Conservation (phyloP, 2,797 vertebrate genomes). For the Catostomus latipinnis region DNA sequence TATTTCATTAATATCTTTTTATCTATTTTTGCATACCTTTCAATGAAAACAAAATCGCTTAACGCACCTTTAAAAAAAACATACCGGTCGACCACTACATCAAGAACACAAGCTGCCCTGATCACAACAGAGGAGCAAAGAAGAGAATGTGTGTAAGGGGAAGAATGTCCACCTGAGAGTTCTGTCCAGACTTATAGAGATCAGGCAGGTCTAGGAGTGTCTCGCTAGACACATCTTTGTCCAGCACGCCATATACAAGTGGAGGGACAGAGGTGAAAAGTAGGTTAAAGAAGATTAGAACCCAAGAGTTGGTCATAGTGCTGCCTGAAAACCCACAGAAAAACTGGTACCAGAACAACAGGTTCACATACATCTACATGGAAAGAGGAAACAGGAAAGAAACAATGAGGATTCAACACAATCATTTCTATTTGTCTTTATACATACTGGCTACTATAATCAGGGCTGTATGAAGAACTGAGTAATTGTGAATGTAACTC, state of each 20-base stretch:
- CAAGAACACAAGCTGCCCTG: too few relatives aligned
- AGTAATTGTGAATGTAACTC: conserved; percentile 57
- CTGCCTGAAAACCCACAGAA: conserved; percentile 96
- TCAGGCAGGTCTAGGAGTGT: conserved; percentile 82
- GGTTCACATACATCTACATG: conserved; percentile 90
- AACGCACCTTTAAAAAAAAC: too few relatives aligned
- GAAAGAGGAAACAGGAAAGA: conserved; percentile 34
- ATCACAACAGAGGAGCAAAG: not conserved
- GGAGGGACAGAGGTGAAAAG: conserved; percentile 93
- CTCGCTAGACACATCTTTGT: conserved; percentile 83
- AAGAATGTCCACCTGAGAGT: conserved; percentile 78
- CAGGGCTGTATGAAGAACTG: too few relatives aligned
- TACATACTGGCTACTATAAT: not conserved
- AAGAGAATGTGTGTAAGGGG: not conserved
- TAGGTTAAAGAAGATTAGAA: conserved; percentile 95
- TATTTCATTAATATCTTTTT: too few relatives aligned
- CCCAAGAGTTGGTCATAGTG: conserved; percentile 94
- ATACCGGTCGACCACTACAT: too few relatives aligned
- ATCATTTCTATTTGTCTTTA: not conserved
- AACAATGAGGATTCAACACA: conserved; percentile 5
- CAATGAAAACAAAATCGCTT: too few relatives aligned
- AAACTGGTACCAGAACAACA: conserved; percentile 98
- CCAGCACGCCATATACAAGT: conserved; percentile 88
- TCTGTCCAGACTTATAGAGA: conserved; percentile 81
- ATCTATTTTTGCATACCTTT: too few relatives aligned